phyloP scores from a whole-genome alignment of 2,113 vertebrate species.

The Corythaeola cristata region DNA sequence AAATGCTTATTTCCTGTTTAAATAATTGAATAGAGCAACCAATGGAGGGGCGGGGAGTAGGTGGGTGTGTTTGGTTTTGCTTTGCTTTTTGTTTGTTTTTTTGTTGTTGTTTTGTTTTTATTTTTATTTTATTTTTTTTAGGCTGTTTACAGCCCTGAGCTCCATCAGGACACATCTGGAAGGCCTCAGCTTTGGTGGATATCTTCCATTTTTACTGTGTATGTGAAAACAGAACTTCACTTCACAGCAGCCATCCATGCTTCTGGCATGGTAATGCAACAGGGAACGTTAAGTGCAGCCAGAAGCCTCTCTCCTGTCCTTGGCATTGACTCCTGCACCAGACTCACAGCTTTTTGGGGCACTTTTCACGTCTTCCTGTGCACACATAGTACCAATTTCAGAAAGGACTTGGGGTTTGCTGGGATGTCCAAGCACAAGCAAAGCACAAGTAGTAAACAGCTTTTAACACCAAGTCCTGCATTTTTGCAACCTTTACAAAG shows the following conservation, averaged over 20 bases:
- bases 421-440: background rate
- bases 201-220: background rate
- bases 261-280: background rate
- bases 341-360: background rate
- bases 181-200: background rate
- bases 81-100: too few species aligned
- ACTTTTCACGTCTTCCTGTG: rapidly evolving
- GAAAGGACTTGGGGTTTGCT: background rate
- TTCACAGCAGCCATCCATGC: background rate
- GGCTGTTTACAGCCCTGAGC: background rate
- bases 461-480: background rate
- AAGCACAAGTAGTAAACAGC: background rate
- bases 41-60: too few species aligned
- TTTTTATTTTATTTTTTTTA: background rate
- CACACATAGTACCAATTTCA: background rate
- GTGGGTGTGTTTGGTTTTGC: too few species aligned
- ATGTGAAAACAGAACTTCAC: background rate
- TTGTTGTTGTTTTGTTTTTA: background rate
- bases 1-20: background rate
- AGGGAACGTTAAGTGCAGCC: background rate
- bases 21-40: background rate
- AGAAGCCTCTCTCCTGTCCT: background rate
- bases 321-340: background rate
- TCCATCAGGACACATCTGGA: background rate
- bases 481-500: background rate